phyloP scores from a whole-genome alignment of 1,140 invertebrate genomes.

The Temnothorax longispinosus region DNA sequence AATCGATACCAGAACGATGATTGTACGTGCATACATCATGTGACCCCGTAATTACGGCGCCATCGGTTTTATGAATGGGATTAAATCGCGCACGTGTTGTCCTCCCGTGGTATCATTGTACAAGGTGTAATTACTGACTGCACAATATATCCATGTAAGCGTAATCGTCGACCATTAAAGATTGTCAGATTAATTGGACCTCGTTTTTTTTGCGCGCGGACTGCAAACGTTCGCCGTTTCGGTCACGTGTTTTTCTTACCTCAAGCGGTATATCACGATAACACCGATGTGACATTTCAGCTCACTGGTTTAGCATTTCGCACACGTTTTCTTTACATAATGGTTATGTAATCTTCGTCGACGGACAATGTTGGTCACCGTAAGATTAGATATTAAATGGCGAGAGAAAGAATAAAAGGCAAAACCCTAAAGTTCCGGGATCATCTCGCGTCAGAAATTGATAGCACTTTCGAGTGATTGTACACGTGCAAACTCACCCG shows the following conservation, averaged over 20 bases:
- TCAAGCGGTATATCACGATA: constrained; percentile 38
- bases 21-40: constrained; percentile 12
- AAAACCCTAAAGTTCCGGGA: not conserved
- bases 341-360: not conserved
- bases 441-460: not conserved
- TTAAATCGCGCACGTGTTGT: constrained; percentile 35
- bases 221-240: constrained; percentile 4
- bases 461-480: not conserved
- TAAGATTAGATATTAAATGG: not conserved
- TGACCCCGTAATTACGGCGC: constrained; percentile 26
- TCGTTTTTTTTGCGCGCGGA: not conserved
- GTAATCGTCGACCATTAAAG: constrained; percentile 26
- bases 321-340: not conserved
- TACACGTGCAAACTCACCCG: not conserved
- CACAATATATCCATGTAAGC: not conserved
- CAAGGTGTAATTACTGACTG: constrained; percentile 15
- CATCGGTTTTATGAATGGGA: constrained; percentile 11
- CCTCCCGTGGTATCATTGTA: constrained; percentile 32
- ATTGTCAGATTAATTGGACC: not conserved
- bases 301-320: not conserved
- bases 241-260: constrained; percentile 27
- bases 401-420: not conserved
- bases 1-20: constrained; percentile 14
- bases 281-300: constrained; percentile 7
- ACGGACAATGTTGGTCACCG: not conserved